Evolutionary conservation across 2,888 invertebrate genomes (phyloP).

Genomic region (Andrena dorsata): DNA sequence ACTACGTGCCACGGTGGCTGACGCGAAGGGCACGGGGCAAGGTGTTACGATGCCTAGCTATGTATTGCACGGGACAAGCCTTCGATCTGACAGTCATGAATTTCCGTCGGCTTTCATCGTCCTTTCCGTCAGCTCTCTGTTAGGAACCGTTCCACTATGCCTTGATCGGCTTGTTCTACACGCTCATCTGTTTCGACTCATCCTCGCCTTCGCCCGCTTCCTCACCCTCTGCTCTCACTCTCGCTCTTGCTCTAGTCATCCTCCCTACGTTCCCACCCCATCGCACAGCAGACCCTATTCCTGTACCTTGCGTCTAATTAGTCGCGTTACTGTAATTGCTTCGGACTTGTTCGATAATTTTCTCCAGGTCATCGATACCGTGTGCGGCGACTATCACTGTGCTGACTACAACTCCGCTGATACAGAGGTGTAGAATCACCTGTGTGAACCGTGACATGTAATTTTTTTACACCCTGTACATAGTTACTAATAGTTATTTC

Average conservation of each 20-base stretch:
- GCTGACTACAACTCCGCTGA: no score
- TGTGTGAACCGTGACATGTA: no score
- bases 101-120: constrained; percentile 73
- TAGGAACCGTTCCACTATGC: constrained; percentile 51
- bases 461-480: no score
- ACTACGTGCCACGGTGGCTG: constrained; percentile 69
- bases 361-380: background rate
- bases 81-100: constrained; percentile 76
- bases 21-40: constrained; percentile 62
- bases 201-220: constrained; percentile 7
- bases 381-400: no score
- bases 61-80: constrained; percentile 69
- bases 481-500: no score
- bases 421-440: no score
- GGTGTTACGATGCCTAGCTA: constrained; percentile 73
- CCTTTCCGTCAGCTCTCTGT: constrained; percentile 63
- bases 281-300: constrained; percentile 12
- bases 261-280: background rate
- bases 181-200: constrained; percentile 54
- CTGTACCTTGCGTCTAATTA: constrained; percentile 31
- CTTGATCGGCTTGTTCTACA: constrained; percentile 60
- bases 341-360: background rate
- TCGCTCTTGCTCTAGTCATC: background rate
- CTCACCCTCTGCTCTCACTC: background rate
- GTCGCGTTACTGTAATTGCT: background rate